Percentiles rank a stretch among this genome's conserved stretches.
Conservation (phyloP, 2,888 invertebrate species). For the Hipparchia sbordonii region DNA sequence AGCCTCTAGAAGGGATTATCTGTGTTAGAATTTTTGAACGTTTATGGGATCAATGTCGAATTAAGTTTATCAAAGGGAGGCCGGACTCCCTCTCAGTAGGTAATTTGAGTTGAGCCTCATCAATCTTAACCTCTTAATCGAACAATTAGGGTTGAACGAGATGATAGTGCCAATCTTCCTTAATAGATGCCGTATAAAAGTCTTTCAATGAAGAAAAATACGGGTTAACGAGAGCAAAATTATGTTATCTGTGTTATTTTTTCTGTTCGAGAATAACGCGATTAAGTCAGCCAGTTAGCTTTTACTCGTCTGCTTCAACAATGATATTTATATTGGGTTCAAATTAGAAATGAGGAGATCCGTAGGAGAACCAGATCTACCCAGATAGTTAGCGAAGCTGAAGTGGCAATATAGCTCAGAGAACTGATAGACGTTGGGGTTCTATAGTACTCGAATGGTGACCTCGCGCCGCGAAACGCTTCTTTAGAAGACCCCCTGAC, state of each 20-base stretch:
- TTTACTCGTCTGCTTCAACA: too few relatives aligned
- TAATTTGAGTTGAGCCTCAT: slow-evolving; percentile 4
- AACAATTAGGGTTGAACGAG: slow-evolving; percentile 8
- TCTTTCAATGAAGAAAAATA: neutral
- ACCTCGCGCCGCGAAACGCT: too few relatives aligned
- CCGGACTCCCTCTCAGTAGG: neutral
- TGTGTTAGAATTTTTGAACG: neutral
- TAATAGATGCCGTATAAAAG: neutral
- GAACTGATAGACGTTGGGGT: too few relatives aligned
- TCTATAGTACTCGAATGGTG: too few relatives aligned
- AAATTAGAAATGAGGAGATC: too few relatives aligned
- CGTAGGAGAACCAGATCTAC: too few relatives aligned
- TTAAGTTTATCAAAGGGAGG: slow-evolving; percentile 11
- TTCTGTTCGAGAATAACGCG: neutral
- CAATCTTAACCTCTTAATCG: slow-evolving; percentile 3
- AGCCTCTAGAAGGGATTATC: neutral
- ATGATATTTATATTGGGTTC: too few relatives aligned
- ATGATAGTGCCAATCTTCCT: slow-evolving; percentile 4
- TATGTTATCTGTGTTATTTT: neutral
- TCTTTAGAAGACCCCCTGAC: too few relatives aligned
- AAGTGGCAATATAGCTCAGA: too few relatives aligned
- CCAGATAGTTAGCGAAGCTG: too few relatives aligned
- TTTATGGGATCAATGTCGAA: slow-evolving; percentile 2
- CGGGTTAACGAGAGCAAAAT: neutral
- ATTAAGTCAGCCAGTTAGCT: too few relatives aligned